Base-by-base conservation (phyloP, 2,113 vertebrate species). In the Acrocephalus arundinaceus region DNA sequence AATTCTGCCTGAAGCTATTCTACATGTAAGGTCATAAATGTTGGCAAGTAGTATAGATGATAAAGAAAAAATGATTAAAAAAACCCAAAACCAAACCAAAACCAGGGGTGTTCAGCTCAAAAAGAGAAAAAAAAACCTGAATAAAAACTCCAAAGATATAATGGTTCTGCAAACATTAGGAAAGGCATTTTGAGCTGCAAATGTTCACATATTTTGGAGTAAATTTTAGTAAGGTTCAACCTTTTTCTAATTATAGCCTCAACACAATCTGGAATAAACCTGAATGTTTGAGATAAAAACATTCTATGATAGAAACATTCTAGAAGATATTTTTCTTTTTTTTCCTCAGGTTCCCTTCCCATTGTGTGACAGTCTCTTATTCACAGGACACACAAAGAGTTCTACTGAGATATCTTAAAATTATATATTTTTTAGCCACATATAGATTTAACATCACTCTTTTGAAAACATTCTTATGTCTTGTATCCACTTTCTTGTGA, bases 1-100 rank as follows among this genome's bases (percentile, higher is more conserved):
- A 92, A 54, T 90, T 94, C 84, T 93, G 49, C 19, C 73, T 90
- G 52, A 90, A 96, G 65, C 31, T 75, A 31, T 86, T 77, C 43
- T 20, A 43, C 12, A 62, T 78, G 83, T 92, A 93, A 88, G 41
- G 15, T 37, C 79, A 81, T 81, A 93, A 90, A 86, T n/a, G 48
- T 78, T 92, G 88, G 67, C 46, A 84, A 72, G 59, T 57, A 57
- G 19, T 78, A 28, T 22, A 77, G 43, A 71, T 25, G 12, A 70
- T 46, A 77, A 58, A 5, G 15, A 48, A 89, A 76, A 70, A 27
- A 49, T 12, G 3, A 13, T 4, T 43, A 30, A 55, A 45, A 45
- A 28, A 48, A 8, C 13, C 3, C 31, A 13, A 10, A 37, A 6
- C 7, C 15, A 57, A 46, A 67, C 10, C 11, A 43, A 35, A 66